Evolutionary conservation across 2,888 invertebrate genomes (phyloP).

Genomic region (Athalia rosae): DNA sequence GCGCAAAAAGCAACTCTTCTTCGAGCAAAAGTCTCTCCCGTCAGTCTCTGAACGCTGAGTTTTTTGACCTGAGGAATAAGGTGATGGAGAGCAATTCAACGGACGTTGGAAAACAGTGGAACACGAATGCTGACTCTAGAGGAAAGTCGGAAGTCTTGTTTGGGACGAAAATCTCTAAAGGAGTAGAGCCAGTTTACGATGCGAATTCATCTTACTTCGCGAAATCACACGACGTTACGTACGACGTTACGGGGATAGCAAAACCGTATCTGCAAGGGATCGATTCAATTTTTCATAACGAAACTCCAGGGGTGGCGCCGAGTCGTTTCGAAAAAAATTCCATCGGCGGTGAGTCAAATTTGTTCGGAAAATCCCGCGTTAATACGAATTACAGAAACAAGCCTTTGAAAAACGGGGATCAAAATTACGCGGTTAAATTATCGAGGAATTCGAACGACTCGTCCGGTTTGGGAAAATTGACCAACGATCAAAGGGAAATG

Average conservation of each 20-base stretch:
- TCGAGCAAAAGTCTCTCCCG: constrained; percentile 50
- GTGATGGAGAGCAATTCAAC: constrained; percentile 57
- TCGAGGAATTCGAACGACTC: constrained; percentile 48
- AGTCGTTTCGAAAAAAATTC: constrained; percentile 13
- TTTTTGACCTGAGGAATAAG: constrained; percentile 62
- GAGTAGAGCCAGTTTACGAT: constrained; percentile 25
- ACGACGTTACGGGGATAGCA: not conserved
- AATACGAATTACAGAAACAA: constrained; percentile 24
- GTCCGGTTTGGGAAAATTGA: constrained; percentile 56
- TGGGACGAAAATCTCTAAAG: not conserved
- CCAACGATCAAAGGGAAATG: constrained; percentile 55
- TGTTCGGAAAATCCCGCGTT: constrained; percentile 17
- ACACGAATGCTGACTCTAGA: constrained; percentile 19
- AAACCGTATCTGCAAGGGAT: constrained; percentile 1
- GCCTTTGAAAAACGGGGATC: constrained; percentile 20
- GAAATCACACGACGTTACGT: not conserved
- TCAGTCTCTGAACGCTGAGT: constrained; percentile 64
- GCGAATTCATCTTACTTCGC: constrained; percentile 26
- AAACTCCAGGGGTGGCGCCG: not conserved
- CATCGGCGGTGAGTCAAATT: constrained; percentile 44
- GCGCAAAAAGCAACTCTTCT: constrained; percentile 50
- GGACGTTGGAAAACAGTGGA: constrained; percentile 35
- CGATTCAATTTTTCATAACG: constrained; percentile 18
- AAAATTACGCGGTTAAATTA: constrained; percentile 16
- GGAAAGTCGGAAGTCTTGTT: constrained; percentile 10